Evolutionary conservation across 2,888 invertebrate genomes (phyloP).

Genomic region (Seira ritae): DNA sequence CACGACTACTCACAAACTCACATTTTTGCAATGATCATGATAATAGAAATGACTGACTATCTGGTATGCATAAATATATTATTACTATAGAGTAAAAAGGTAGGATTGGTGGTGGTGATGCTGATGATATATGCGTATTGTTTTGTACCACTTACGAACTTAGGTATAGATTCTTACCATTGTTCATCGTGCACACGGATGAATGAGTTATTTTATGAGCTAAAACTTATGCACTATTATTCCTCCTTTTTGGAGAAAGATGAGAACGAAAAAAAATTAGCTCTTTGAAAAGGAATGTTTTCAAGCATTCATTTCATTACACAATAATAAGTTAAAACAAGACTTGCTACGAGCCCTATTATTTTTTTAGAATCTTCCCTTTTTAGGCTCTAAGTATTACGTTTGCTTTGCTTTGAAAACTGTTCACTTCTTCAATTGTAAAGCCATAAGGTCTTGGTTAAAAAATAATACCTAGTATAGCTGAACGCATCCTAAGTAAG

Average conservation of each 20-base stretch:
- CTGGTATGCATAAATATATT: background rate
- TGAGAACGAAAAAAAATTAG: background rate
- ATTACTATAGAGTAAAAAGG: conserved; percentile 19
- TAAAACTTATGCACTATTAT: conserved; percentile 19
- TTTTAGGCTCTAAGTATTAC: conserved; percentile 33
- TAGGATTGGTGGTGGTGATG: conserved; percentile 4
- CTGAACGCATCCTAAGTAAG: too few species aligned
- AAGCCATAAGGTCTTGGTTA: conserved; percentile 43
- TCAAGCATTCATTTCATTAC: conserved; percentile 6
- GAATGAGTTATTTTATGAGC: conserved; percentile 43
- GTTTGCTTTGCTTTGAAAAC: conserved; percentile 14
- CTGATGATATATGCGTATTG: conserved; percentile 41
- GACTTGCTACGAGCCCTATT: background rate
- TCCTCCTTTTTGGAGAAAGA: background rate
- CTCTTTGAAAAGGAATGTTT: background rate
- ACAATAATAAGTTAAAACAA: background rate
- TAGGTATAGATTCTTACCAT: background rate
- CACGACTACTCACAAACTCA: conserved; percentile 60
- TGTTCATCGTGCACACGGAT: conserved; percentile 33
- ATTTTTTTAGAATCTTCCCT: background rate
- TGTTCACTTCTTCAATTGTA: conserved; percentile 28
- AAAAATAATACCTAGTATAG: conserved; percentile 29
- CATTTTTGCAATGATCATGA: conserved; percentile 55
- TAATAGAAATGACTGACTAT: conserved; percentile 18
- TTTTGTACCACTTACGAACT: conserved; percentile 20